Evolutionary conservation across 1,140 invertebrate species (phyloP).

Genomic region (Eupristina koningsbergeri): DNA sequence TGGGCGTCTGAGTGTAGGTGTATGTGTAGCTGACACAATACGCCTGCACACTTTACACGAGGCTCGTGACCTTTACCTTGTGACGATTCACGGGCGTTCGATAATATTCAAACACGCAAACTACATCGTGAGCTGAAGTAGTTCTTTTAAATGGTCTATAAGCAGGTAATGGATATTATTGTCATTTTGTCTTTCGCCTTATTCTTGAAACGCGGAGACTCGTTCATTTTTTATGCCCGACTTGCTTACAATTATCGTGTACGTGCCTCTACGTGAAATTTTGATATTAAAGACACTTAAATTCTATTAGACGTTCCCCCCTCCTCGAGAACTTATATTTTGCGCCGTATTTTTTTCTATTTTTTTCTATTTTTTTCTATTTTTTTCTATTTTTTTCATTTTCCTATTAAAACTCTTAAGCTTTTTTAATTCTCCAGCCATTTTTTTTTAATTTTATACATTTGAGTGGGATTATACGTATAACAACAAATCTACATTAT

Average conservation of each 20-base stretch:
- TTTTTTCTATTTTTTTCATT: too few relatives aligned
- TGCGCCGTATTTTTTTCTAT: neutral
- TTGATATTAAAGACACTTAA: neutral
- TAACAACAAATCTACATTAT: too few relatives aligned
- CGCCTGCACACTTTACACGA: neutral
- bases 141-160: neutral
- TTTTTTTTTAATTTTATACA: too few relatives aligned
- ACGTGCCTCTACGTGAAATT: neutral
- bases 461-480: too few relatives aligned
- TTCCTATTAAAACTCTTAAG: too few relatives aligned
- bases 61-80: conserved; percentile 44
- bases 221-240: neutral
- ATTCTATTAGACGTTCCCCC: neutral
- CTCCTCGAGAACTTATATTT: neutral
- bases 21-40: neutral
- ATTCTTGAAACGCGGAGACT: neutral
- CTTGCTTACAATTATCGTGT: neutral
- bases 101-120: neutral
- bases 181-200: neutral
- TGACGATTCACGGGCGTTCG: conserved; percentile 11
- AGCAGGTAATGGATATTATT: neutral
- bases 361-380: too few relatives aligned
- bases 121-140: neutral
- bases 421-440: too few relatives aligned
- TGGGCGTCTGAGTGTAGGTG: too few relatives aligned